These are phyloP conservation scores for Acrobasis repandana DNA, from an alignment of 2,888 invertebrate genomes.

Conservation along the genomic window DNA sequence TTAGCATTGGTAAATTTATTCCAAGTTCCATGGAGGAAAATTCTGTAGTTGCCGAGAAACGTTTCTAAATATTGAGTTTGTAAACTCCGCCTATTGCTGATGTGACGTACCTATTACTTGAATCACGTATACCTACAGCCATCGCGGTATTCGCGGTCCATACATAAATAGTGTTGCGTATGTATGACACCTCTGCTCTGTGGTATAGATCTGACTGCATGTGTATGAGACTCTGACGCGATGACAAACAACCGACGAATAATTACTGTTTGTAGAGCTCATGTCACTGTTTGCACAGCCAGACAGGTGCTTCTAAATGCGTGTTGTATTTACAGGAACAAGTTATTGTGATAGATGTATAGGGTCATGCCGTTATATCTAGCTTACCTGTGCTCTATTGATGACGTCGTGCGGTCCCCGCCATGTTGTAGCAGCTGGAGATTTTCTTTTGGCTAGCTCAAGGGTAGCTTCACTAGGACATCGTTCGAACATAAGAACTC, in stretches of 20 bases:
- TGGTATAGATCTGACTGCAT: constrained; percentile 25
- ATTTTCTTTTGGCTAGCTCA: constrained; percentile 85
- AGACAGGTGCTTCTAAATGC: constrained; percentile 19
- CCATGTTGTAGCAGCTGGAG: constrained; percentile 81
- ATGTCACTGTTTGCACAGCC: constrained; percentile 28
- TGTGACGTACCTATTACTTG: constrained; percentile 50
- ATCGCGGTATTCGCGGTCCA: constrained; percentile 36
- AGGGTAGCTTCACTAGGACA: constrained; percentile 91
- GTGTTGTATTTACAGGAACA: not conserved
- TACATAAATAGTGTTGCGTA: constrained; percentile 24
- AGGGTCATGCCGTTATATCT: constrained; percentile 1
- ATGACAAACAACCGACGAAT: constrained; percentile 37
- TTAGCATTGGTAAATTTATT: constrained; percentile 8
- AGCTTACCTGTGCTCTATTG: constrained; percentile 78
- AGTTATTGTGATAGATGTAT: not conserved
- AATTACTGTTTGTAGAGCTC: constrained; percentile 37
- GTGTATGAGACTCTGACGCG: constrained; percentile 33
- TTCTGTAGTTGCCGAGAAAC: constrained; percentile 8
- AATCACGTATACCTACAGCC: constrained; percentile 45
- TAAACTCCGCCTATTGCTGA: constrained; percentile 36
- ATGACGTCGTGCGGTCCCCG: constrained; percentile 81
- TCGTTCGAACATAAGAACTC: constrained; percentile 95
- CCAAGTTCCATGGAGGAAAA: constrained; percentile 6
- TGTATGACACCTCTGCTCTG: constrained; percentile 14
- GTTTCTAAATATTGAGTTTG: constrained; percentile 24